These are phyloP conservation scores for Tipula lateralis DNA, from an alignment of 2,888 invertebrate genomes.

Conservation along the genomic window DNA sequence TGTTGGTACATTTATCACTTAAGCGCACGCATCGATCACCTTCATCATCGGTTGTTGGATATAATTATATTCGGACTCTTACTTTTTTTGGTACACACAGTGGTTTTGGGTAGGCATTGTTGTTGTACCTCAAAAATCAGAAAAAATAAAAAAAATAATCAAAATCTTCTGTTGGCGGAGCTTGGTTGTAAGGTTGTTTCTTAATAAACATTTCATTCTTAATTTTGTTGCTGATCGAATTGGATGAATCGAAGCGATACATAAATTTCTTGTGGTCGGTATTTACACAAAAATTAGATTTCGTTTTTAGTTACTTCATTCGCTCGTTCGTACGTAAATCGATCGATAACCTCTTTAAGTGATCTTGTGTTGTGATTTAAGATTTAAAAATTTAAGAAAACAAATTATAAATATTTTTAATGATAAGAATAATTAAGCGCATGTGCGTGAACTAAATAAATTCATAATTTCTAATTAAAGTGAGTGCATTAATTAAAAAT, in stretches of 20 bases:
- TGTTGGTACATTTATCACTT: background rate
- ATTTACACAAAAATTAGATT: background rate
- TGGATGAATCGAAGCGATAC: slow-evolving; percentile 26
- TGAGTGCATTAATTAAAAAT: background rate
- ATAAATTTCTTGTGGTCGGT: background rate
- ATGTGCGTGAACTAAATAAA: background rate
- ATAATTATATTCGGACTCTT: background rate
- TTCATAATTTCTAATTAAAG: no score
- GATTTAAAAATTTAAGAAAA: background rate
- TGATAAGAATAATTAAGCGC: background rate
- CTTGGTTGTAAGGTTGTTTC: background rate
- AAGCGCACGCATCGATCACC: background rate
- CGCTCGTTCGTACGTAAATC: background rate
- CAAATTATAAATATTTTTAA: background rate
- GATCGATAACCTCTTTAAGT: background rate
- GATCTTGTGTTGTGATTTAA: background rate
- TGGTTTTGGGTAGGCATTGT: background rate
- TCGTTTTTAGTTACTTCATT: background rate
- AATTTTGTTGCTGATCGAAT: slow-evolving; percentile 2
- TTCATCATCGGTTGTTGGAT: background rate
- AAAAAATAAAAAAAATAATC: background rate
- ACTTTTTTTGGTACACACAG: background rate
- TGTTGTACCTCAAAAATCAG: background rate
- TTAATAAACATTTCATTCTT: background rate
- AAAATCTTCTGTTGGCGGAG: background rate